A percentile compares a stretch with the other conserved stretches of the same genome.
Evolutionary conservation across 2,888 invertebrate genomes (phyloP).

Genomic region (Anticlea derivata): DNA sequence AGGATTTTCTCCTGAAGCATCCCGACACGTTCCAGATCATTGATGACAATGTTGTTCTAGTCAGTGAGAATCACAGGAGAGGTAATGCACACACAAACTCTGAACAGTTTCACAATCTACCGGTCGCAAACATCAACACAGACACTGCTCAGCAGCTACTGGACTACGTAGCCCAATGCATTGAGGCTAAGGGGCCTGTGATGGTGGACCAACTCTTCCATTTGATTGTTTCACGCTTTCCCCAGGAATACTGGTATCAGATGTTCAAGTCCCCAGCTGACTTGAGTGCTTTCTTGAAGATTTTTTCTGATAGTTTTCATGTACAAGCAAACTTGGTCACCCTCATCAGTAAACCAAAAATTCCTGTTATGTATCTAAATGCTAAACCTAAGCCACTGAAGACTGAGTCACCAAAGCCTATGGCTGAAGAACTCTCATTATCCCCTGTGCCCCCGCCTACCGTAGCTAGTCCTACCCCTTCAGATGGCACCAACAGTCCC

Average conservation of each 20-base stretch:
- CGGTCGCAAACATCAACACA: constrained; percentile 91
- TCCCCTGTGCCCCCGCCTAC: constrained; percentile 62
- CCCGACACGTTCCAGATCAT: constrained; percentile 93
- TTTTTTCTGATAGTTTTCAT: constrained; percentile 97
- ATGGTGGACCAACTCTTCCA: constrained; percentile 95
- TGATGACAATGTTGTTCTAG: constrained; percentile 93
- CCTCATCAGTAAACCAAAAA: constrained; percentile 89
- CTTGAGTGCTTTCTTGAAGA: constrained; percentile 93
- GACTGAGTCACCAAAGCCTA: constrained; percentile 80
- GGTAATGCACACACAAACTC: constrained; percentile 87
- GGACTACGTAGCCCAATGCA: constrained; percentile 92
- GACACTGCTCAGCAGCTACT: constrained; percentile 92
- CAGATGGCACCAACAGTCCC: constrained; percentile 73
- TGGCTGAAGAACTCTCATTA: constrained; percentile 65
- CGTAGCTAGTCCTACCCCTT: constrained; percentile 73
- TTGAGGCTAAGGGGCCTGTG: constrained; percentile 92
- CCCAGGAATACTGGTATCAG: constrained; percentile 91
- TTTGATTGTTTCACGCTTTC: constrained; percentile 89
- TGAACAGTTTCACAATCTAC: constrained; percentile 87
- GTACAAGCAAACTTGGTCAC: constrained; percentile 96
- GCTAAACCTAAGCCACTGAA: constrained; percentile 72
- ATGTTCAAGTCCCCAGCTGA: constrained; percentile 96
- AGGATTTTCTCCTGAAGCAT: constrained; percentile 93
- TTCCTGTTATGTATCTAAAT: constrained; percentile 84
- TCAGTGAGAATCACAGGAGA: constrained; percentile 87